Conservation (phyloP, 2,888 invertebrate species). For the Lacanobia oleracea region DNA sequence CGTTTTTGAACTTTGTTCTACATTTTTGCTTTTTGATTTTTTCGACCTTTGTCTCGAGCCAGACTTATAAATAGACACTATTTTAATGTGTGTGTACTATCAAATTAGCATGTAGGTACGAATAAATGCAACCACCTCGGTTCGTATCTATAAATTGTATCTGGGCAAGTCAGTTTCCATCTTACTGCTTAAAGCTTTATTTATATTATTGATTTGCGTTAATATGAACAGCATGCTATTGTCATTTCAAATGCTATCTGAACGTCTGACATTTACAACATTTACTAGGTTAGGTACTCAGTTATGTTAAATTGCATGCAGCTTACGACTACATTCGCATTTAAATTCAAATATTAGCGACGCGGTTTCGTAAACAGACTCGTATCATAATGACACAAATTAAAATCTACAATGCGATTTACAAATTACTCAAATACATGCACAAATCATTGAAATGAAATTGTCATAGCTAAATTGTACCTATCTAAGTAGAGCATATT, state of each 20-base stretch:
- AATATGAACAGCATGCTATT: constrained; percentile 40
- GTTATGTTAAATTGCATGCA: constrained; percentile 44
- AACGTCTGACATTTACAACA: constrained; percentile 50
- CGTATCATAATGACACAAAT: constrained; percentile 31
- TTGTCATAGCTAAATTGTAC: constrained; percentile 62
- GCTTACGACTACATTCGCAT: constrained; percentile 47
- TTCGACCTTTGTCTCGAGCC: constrained; percentile 23
- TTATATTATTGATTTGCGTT: constrained; percentile 36
- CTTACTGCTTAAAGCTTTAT: constrained; percentile 1
- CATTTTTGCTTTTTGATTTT: constrained; percentile 20
- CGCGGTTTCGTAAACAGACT: constrained; percentile 35
- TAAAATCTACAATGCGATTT: constrained; percentile 26
- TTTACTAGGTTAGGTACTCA: constrained; percentile 26
- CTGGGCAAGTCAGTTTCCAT: constrained; percentile 9
- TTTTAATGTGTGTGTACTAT: constrained; percentile 4
- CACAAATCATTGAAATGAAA: constrained; percentile 24
- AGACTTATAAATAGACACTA: constrained; percentile 19
- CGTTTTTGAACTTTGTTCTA: constrained; percentile 20
- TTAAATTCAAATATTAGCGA: constrained; percentile 48
- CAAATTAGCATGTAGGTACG: constrained; percentile 9
- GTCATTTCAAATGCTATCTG: constrained; percentile 44
- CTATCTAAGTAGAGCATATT: constrained; percentile 78
- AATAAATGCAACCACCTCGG: constrained; percentile 25
- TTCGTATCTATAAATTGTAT: constrained; percentile 10
- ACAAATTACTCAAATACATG: constrained; percentile 17